A percentile compares a stretch with the other conserved stretches of the same genome.
These are phyloP conservation scores for Lycia hirtaria DNA, from an alignment of 2,888 invertebrate species.

Conservation along the genomic window DNA sequence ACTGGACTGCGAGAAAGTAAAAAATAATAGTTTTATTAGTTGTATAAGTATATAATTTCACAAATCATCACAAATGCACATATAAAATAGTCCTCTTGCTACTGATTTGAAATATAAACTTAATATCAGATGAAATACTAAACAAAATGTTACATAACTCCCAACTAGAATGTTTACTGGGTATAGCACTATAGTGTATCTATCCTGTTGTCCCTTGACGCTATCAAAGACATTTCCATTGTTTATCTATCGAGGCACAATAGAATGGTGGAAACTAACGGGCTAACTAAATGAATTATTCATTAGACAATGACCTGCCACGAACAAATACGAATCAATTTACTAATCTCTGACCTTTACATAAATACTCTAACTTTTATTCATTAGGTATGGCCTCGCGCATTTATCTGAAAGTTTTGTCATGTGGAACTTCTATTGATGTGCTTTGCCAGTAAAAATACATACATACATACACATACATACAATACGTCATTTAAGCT, in stretches of 20 bases:
- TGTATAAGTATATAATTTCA: too few species aligned
- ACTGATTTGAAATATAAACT: neutral
- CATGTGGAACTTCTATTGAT: too few species aligned
- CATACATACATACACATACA: too few species aligned
- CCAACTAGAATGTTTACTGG: neutral
- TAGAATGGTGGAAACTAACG: constrained; percentile 49
- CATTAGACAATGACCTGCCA: constrained; percentile 54
- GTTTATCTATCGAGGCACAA: constrained; percentile 50
- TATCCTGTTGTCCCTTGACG: constrained; percentile 35
- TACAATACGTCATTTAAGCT: too few species aligned
- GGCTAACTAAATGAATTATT: constrained; percentile 59
- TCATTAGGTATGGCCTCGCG: too few species aligned
- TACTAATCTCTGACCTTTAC: constrained; percentile 39
- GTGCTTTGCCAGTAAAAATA: too few species aligned
- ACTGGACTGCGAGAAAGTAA: too few species aligned
- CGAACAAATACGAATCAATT: constrained; percentile 54
- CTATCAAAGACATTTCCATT: constrained; percentile 43
- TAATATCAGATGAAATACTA: neutral
- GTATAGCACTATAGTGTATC: constrained; percentile 23
- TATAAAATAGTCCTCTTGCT: too few species aligned
- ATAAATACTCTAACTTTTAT: constrained; percentile 1
- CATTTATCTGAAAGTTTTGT: too few species aligned
- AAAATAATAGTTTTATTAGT: too few species aligned
- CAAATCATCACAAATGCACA: too few species aligned
- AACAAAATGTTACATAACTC: too few species aligned